Evolutionary conservation across 2,888 invertebrate genomes (phyloP).

Genomic region (Amiota communis): DNA sequence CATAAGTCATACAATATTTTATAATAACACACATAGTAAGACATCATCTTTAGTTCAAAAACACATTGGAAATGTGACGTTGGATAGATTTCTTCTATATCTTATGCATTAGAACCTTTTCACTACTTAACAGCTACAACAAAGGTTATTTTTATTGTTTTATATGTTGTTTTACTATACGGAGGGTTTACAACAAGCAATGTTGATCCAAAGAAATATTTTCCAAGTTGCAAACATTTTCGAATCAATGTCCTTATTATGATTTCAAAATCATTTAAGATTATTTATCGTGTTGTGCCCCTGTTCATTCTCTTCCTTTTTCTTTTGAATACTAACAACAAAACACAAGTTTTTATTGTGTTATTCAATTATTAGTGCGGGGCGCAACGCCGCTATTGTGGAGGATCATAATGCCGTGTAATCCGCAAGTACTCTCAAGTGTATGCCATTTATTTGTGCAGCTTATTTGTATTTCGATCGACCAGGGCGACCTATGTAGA

Average conservation of each 20-base stretch:
- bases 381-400: slow-evolving; percentile 44
- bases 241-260: slow-evolving; percentile 20
- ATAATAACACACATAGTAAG: not conserved
- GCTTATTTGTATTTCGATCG: slow-evolving; percentile 37
- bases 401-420: slow-evolving; percentile 60
- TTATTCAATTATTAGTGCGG: slow-evolving; percentile 61
- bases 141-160: not conserved
- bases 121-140: not conserved
- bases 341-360: slow-evolving; percentile 50
- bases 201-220: not conserved
- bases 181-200: slow-evolving; percentile 13
- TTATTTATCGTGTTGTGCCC: not conserved
- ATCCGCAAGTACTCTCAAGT: slow-evolving; percentile 61
- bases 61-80: not conserved
- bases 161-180: not conserved
- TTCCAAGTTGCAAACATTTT: slow-evolving; percentile 18
- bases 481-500: slow-evolving; percentile 16
- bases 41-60: not conserved
- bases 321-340: not conserved
- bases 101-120: not conserved
- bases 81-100: not conserved
- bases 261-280: slow-evolving; percentile 1
- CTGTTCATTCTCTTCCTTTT: not conserved
- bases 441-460: slow-evolving; percentile 62
- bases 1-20: slow-evolving; percentile 12